Conservation (phyloP, 2,888 invertebrate genomes). For the Smittia sp. region DNA sequence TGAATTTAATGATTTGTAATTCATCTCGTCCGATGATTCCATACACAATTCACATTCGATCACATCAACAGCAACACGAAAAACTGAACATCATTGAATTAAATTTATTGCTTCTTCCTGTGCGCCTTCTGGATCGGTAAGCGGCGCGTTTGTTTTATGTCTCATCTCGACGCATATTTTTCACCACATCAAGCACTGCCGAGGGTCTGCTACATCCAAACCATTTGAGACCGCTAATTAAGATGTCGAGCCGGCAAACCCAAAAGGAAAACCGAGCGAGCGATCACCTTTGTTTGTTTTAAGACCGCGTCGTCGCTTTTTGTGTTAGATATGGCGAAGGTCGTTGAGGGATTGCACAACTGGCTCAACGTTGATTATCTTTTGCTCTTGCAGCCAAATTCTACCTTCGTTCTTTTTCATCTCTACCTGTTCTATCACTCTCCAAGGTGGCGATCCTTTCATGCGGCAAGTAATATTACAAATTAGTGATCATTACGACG, state of each 20-base stretch:
- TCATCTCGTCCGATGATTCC: background rate
- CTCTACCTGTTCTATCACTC: background rate
- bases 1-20: conserved; percentile 22
- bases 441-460: conserved; percentile 13
- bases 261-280: conserved; percentile 3
- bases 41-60: background rate
- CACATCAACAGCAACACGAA: background rate
- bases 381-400: background rate
- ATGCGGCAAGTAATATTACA: no score
- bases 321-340: conserved; percentile 31
- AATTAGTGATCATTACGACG: conserved; percentile 37
- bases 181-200: background rate
- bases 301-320: background rate
- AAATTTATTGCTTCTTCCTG: conserved; percentile 27
- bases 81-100: background rate
- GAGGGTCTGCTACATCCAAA: background rate
- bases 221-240: conserved; percentile 25
- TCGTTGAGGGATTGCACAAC: conserved; percentile 13
- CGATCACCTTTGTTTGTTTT: conserved; percentile 38
- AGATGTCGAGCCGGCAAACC: conserved; percentile 5
- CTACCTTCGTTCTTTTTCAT: background rate
- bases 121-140: background rate
- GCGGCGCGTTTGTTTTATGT: background rate
- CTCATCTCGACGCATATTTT: background rate
- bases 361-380: conserved; percentile 7